These are phyloP conservation scores for Cacatua alba DNA, from an alignment of 2,113 vertebrate genomes.

Conservation along the genomic window DNA sequence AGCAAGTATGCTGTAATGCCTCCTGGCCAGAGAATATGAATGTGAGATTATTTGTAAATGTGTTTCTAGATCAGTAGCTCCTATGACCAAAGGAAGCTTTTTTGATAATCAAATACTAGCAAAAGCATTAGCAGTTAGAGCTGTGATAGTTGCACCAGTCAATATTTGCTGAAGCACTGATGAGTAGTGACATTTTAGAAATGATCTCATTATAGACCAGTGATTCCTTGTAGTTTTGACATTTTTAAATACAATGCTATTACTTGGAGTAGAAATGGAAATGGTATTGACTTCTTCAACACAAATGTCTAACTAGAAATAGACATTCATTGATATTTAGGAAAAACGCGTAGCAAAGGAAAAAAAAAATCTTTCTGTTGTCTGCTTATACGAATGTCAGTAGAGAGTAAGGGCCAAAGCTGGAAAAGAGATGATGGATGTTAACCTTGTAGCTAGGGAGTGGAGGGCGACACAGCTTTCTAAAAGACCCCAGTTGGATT, in stretches of 20 bases:
- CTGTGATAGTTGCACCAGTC: neutral
- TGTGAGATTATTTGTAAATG: neutral
- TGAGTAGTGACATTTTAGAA: neutral
- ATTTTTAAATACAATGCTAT: neutral
- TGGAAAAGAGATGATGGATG: neutral
- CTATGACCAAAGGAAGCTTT: neutral
- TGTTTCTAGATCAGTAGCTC: neutral
- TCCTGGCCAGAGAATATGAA: neutral
- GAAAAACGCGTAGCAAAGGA: neutral
- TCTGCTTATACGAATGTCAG: neutral
- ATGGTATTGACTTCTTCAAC: neutral
- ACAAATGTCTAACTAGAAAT: neutral
- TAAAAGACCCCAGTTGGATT: neutral
- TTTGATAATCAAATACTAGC: neutral
- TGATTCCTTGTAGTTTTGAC: neutral
- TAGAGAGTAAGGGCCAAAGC: neutral
- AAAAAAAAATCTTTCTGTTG: neutral
- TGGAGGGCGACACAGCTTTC: neutral
- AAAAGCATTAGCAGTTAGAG: neutral
- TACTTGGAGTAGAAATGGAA: neutral
- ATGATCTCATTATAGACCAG: neutral
- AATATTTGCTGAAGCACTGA: neutral
- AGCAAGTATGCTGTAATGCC: neutral
- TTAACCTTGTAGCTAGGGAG: neutral
- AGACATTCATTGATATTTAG: neutral